Evolutionary conservation across 2,113 vertebrate species (phyloP).

Genomic region (Microtus richardsoni): DNA sequence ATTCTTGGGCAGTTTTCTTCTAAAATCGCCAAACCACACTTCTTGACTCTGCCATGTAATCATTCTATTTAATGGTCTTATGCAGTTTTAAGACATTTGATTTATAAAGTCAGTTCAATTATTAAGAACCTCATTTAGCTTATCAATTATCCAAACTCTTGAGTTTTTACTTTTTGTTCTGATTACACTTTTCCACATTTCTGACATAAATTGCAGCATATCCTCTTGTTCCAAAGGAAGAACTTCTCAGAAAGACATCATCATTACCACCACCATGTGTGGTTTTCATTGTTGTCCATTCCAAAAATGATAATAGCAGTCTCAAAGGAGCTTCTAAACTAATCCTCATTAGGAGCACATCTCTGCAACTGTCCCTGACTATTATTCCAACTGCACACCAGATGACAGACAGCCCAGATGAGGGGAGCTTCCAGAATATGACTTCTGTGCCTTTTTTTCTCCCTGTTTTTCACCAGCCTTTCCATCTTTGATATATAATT

Average conservation of each 20-base stretch:
- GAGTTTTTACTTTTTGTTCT: conserved; percentile 5
- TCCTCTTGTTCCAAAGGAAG: conserved; percentile 19
- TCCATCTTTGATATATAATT: conserved; percentile 78
- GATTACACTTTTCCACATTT: conserved; percentile 43
- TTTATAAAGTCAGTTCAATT: conserved; percentile 66
- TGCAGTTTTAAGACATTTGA: conserved; percentile 37
- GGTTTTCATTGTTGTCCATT: conserved; percentile 39
- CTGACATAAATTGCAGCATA: conserved; percentile 22
- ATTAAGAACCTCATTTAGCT: conserved; percentile 62
- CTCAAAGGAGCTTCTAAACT: not conserved
- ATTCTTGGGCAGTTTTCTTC: conserved; percentile 49
- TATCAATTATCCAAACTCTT: conserved; percentile 61
- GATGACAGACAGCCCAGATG: not conserved
- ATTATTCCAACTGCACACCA: not conserved
- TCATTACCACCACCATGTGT: not conserved
- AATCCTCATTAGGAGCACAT: not conserved
- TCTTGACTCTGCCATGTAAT: not conserved
- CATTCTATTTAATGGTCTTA: conserved; percentile 39
- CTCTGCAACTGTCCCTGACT: conserved; percentile 4
- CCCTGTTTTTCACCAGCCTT: conserved; percentile 59
- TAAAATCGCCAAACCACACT: conserved; percentile 55
- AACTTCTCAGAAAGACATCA: conserved; percentile 35
- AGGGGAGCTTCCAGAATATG: conserved; percentile 68
- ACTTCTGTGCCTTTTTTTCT: conserved; percentile 80
- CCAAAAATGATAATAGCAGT: not conserved